A percentile compares a stretch with the other conserved stretches of the same genome.
Evolutionary conservation across 1,140 invertebrate genomes (phyloP).

Genomic region (Steinernema khuongi): DNA sequence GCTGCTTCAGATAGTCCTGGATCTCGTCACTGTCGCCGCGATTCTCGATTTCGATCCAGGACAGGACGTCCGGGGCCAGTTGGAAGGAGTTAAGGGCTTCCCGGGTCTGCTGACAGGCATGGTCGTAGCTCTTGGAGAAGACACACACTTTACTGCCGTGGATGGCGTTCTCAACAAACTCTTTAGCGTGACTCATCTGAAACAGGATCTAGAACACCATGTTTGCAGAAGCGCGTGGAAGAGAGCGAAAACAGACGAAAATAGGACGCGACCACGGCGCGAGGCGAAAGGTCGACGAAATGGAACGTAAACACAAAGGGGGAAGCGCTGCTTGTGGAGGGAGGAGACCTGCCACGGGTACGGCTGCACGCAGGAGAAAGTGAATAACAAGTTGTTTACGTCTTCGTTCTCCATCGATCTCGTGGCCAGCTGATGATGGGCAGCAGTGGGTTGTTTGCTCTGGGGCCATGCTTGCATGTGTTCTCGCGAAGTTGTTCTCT

Average conservation of each 20-base stretch:
- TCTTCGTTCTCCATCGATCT: no score
- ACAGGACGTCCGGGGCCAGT: background rate
- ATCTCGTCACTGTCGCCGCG: slow-evolving; percentile 8
- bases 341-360: background rate
- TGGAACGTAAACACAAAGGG: background rate
- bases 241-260: background rate
- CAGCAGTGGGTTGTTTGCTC: no score
- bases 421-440: no score
- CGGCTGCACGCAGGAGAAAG: no score
- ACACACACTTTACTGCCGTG: slow-evolving; percentile 2
- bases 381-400: no score
- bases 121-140: slow-evolving; percentile 10
- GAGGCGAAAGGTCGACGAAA: background rate
- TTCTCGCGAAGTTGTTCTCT: no score
- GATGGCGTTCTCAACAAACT: background rate
- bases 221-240: background rate
- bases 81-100: background rate
- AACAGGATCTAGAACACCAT: background rate
- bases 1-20: slow-evolving; percentile 5
- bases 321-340: background rate
- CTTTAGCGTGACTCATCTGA: background rate
- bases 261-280: background rate
- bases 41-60: slow-evolving; percentile 3
- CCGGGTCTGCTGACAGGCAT: background rate
- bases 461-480: no score